Evolutionary conservation across 2,888 invertebrate species (phyloP).

Genomic region (Xanthorhoe designata): DNA sequence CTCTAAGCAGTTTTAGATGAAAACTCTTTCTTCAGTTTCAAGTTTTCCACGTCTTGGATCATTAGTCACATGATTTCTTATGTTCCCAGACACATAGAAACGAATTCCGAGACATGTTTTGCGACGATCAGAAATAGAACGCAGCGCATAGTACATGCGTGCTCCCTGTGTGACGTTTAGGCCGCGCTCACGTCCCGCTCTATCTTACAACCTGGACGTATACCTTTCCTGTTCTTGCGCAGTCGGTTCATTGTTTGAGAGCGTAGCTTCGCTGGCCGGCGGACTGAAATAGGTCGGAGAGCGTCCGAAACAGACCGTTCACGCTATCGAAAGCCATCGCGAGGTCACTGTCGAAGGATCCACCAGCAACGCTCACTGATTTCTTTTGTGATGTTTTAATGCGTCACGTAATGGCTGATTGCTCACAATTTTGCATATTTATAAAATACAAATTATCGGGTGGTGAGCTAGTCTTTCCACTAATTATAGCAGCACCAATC

Average conservation of each 20-base stretch:
- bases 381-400: slow-evolving; percentile 50
- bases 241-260: slow-evolving; percentile 82
- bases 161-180: slow-evolving; percentile 78
- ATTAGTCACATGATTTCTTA: slow-evolving; percentile 84
- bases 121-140: slow-evolving; percentile 83
- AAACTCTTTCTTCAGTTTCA: slow-evolving; percentile 24
- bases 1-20: slow-evolving; percentile 29
- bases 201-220: slow-evolving; percentile 64
- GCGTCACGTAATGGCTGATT: slow-evolving; percentile 46
- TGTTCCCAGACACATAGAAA: slow-evolving; percentile 83
- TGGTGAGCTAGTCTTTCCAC: slow-evolving; percentile 45
- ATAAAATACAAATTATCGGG: slow-evolving; percentile 46
- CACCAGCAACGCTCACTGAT: slow-evolving; percentile 58
- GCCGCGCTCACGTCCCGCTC: slow-evolving; percentile 69
- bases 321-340: slow-evolving; percentile 77
- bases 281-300: slow-evolving; percentile 84
- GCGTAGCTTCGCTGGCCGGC: slow-evolving; percentile 74
- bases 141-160: slow-evolving; percentile 78
- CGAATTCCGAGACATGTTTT: slow-evolving; percentile 85
- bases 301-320: slow-evolving; percentile 81
- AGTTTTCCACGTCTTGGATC: slow-evolving; percentile 53
- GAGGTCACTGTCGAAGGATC: slow-evolving; percentile 81
- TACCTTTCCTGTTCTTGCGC: slow-evolving; percentile 74
- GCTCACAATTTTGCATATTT: slow-evolving; percentile 46
- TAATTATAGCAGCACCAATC: slow-evolving; percentile 60